phyloP scores from a whole-genome alignment of 1,140 invertebrate genomes.

The Brachionus plicatilis region DNA sequence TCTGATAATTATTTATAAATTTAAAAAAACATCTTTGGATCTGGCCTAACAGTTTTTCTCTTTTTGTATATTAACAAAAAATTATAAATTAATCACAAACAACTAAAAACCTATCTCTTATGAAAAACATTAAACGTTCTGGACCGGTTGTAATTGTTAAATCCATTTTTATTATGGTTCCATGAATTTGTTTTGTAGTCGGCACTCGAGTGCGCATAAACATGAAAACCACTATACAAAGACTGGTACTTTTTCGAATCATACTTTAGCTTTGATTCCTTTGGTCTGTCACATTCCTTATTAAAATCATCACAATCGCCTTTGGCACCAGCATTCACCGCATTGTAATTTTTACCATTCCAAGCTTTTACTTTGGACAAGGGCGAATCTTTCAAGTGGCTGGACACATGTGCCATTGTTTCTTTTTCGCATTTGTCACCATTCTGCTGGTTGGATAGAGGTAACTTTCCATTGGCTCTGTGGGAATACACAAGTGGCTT shows the following conservation, averaged over 20 bases:
- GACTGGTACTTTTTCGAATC: conserved; percentile 27
- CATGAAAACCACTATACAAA: conserved; percentile 26
- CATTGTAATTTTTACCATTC: not conserved
- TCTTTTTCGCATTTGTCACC: not conserved
- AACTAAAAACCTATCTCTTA: not conserved
- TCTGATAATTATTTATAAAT: not conserved
- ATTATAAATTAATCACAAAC: not conserved
- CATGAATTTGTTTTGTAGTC: not conserved
- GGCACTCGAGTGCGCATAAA: not conserved
- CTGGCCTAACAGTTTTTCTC: not conserved
- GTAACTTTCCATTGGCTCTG: not conserved
- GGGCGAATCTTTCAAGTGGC: not conserved
- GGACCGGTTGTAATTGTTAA: not conserved
- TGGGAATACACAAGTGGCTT: not conserved
- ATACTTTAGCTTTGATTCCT: not conserved
- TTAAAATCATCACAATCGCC: not conserved
- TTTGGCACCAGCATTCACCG: not conserved
- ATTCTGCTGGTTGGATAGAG: not conserved
- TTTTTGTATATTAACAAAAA: not conserved
- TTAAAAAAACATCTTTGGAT: not conserved
- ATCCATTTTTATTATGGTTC: not conserved
- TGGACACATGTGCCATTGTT: not conserved
- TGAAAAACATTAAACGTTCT: conserved; percentile 34
- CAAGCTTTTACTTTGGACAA: conserved; percentile 1
- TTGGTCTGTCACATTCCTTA: not conserved